A percentile compares a stretch with the other conserved stretches of the same genome.
phyloP scores from a whole-genome alignment of 2,797 vertebrate genomes.

The Melopsittacus undulatus region DNA sequence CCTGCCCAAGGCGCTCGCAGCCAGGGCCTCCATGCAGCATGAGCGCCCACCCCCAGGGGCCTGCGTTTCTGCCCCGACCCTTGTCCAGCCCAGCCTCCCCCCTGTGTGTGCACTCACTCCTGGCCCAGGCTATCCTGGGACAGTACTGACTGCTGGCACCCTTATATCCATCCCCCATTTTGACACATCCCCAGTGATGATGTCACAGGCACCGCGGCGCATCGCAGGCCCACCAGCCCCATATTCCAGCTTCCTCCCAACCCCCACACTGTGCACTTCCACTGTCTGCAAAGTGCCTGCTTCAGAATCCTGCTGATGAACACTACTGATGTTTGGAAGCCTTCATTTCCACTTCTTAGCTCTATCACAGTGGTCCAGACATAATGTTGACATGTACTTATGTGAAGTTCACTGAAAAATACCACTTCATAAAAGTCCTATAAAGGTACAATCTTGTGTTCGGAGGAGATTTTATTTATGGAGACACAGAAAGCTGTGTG shows the following conservation, averaged over 20 bases:
- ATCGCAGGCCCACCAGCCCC: too few relatives aligned
- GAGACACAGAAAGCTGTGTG: constrained; percentile 42
- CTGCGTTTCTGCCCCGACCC: too few relatives aligned
- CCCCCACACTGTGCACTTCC: accelerated
- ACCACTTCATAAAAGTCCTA: constrained; percentile 38
- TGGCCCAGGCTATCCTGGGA: too few relatives aligned
- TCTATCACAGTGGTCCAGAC: not conserved
- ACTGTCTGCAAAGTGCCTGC: not conserved
- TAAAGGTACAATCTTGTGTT: constrained; percentile 3
- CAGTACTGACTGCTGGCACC: too few relatives aligned
- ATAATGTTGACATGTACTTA: not conserved
- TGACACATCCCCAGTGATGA: too few relatives aligned
- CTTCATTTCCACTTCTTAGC: not conserved
- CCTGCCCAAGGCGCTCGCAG: too few relatives aligned
- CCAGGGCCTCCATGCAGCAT: too few relatives aligned
- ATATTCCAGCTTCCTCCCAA: not conserved
- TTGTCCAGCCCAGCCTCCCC: too few relatives aligned
- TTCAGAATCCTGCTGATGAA: not conserved
- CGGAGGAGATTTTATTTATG: constrained; percentile 21
- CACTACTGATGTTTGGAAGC: not conserved
- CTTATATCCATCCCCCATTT: too few relatives aligned
- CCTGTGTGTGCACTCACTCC: too few relatives aligned
- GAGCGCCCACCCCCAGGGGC: too few relatives aligned
- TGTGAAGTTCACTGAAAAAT: not conserved
- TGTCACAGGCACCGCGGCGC: too few relatives aligned